These are phyloP conservation scores for Colletes gigas DNA, from an alignment of 1,140 invertebrate species.

Conservation along the genomic window DNA sequence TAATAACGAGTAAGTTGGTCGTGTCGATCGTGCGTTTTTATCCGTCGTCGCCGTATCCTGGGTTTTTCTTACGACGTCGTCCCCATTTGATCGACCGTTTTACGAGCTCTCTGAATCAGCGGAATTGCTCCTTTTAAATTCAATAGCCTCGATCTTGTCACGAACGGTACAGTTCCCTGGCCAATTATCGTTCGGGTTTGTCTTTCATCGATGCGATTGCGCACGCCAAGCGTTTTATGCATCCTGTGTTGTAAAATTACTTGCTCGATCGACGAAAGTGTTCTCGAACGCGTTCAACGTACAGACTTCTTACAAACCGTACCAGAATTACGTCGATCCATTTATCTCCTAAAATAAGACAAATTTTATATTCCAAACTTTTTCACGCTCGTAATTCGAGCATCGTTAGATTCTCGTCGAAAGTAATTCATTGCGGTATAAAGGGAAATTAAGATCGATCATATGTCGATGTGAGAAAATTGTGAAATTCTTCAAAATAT, in stretches of 20 bases:
- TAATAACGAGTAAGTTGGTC: slow-evolving; percentile 9
- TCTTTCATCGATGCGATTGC: neutral
- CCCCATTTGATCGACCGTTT: slow-evolving; percentile 22
- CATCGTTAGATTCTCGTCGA: too few species aligned
- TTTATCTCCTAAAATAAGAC: too few species aligned
- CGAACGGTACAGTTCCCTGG: slow-evolving; percentile 1
- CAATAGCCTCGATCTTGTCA: slow-evolving; percentile 9
- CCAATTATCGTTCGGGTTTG: slow-evolving; percentile 12
- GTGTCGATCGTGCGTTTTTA: neutral
- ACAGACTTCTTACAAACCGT: neutral
- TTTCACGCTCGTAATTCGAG: too few species aligned
- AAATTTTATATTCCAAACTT: too few species aligned
- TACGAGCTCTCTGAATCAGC: slow-evolving; percentile 20
- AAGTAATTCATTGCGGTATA: too few species aligned
- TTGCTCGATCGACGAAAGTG: neutral
- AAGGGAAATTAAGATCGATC: too few species aligned
- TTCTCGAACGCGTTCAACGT: neutral
- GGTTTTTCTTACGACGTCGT: neutral
- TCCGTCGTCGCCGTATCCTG: neutral
- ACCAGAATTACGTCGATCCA: too few species aligned
- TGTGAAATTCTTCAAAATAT: too few species aligned
- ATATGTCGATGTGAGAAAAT: too few species aligned
- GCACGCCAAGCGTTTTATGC: neutral
- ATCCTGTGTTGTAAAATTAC: neutral
- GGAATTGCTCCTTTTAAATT: slow-evolving; percentile 14